Evolutionary conservation across 2,113 vertebrate genomes (phyloP).

Genomic region (Oenanthe melanoleuca): DNA sequence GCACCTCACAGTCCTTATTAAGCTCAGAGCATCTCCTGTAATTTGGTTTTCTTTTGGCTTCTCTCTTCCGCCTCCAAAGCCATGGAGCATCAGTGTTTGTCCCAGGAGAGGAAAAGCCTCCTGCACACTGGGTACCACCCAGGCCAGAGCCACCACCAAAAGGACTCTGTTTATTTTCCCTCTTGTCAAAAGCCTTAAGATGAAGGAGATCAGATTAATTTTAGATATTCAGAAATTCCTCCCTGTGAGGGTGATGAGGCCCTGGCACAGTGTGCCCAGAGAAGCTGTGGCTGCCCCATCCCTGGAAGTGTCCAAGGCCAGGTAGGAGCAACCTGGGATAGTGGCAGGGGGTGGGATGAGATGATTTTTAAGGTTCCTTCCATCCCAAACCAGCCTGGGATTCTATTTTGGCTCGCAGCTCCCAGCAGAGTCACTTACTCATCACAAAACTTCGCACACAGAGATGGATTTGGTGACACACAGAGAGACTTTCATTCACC

Average conservation of each 20-base stretch:
- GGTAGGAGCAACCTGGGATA: not conserved
- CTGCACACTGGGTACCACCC: not conserved
- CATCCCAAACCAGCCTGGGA: not conserved
- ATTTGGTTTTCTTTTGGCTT: not conserved
- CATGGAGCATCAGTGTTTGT: rapidly evolving
- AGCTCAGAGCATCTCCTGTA: not conserved
- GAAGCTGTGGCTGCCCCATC: not conserved
- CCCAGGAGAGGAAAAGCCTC: not conserved
- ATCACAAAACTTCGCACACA: rapidly evolving
- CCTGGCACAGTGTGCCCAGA: not conserved
- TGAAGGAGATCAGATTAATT: not conserved
- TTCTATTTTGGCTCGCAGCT: not conserved
- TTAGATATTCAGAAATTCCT: not conserved
- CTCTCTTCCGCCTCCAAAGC: not conserved
- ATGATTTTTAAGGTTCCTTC: not conserved
- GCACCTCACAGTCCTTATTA: not conserved
- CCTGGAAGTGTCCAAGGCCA: not conserved
- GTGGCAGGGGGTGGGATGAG: not conserved
- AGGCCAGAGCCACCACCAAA: not conserved
- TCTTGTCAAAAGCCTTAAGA: not conserved
- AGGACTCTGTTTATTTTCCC: not conserved
- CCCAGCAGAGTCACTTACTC: not conserved
- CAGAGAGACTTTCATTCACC: not conserved
- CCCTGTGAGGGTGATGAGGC: no score
- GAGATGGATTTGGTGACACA: not conserved